Conservation (phyloP, 1,140 invertebrate genomes). For the Scylla paramamosain region DNA sequence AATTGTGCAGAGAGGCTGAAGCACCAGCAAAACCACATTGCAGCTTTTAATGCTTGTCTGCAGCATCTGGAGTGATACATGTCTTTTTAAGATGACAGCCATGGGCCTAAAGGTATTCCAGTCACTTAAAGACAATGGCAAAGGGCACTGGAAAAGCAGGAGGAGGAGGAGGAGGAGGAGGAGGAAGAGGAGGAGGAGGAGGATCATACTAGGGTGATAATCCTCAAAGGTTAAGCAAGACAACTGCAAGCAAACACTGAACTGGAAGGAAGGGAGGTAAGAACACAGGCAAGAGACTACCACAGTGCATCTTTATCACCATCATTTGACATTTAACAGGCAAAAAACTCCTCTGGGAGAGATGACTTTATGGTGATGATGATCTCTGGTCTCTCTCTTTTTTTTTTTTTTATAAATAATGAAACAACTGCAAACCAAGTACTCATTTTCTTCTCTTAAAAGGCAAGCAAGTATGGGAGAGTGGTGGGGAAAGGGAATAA, state of each 20-base stretch:
- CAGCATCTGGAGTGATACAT: background rate
- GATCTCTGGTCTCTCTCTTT: too few relatives aligned
- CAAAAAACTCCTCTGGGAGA: too few relatives aligned
- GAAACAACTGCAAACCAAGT: too few relatives aligned
- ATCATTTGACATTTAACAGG: background rate
- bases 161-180: background rate
- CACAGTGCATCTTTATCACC: background rate
- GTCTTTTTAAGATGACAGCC: background rate
- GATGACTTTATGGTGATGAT: too few relatives aligned
- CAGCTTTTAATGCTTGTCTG: too few relatives aligned
- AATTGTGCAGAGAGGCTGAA: too few relatives aligned
- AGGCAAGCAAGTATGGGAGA: background rate
- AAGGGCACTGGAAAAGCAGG: background rate
- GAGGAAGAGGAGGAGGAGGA: background rate
- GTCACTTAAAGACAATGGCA: background rate
- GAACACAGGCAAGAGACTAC: background rate
- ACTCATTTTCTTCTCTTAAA: too few relatives aligned
- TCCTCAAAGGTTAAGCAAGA: background rate
- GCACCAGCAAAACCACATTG: too few relatives aligned
- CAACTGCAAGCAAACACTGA: background rate
- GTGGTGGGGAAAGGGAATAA: background rate
- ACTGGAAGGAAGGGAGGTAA: background rate
- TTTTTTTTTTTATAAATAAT: too few relatives aligned
- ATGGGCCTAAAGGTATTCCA: background rate
- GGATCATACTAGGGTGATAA: background rate